Conservation (phyloP, 2,797 vertebrate genomes). For the Phrynocephalus vlangalii region DNA sequence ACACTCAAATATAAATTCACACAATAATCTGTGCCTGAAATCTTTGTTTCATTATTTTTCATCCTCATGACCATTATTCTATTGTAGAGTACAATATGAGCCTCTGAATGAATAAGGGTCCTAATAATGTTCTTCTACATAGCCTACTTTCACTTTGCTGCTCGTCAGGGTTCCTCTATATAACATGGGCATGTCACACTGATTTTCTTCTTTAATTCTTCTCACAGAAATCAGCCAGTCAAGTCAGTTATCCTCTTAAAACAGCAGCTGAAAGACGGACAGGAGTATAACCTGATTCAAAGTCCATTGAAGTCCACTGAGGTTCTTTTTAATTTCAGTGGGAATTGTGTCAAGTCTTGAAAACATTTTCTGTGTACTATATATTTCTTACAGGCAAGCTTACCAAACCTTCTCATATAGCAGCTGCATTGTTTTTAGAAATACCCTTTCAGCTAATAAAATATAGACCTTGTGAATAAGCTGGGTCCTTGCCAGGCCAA, state of each 20-base stretch:
- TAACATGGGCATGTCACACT: conserved; percentile 15
- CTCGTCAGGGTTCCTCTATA: background rate
- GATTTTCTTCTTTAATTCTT: conserved; percentile 14
- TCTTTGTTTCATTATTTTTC: conserved; percentile 52
- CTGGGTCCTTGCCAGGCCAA: background rate
- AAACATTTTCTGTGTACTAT: background rate
- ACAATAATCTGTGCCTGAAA: conserved; percentile 20
- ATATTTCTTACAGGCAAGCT: background rate
- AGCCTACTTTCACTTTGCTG: conserved; percentile 32
- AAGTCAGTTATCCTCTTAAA: background rate
- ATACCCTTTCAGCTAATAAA: background rate
- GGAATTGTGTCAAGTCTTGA: background rate
- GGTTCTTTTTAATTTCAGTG: background rate
- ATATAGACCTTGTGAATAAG: conserved; percentile 3
- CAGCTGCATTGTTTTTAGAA: background rate
- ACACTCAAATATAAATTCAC: conserved; percentile 38
- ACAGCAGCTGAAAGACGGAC: conserved; percentile 5
- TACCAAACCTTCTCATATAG: background rate
- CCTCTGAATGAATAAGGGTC: background rate
- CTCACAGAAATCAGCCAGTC: background rate
- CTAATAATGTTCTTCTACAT: conserved; percentile 9
- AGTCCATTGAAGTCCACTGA: conserved; percentile 16
- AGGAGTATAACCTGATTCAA: background rate
- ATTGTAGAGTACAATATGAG: conserved; percentile 35
- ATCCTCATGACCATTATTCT: background rate